Base-by-base conservation (phyloP, 2,888 invertebrate genomes). In the Prostheceraeus crozeri region DNA sequence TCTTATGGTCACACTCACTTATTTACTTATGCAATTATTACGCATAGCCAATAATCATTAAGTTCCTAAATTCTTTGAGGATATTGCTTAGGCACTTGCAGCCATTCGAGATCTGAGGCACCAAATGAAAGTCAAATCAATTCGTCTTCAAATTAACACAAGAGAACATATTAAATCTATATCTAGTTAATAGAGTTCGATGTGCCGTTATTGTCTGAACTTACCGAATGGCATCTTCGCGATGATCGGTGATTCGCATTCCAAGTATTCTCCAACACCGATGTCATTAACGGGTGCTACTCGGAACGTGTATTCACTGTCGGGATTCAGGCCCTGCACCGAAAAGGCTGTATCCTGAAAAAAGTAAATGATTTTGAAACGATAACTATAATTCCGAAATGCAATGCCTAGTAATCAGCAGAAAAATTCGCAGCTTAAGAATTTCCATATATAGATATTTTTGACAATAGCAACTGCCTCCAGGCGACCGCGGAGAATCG, bases 291-390 rank as follows among this genome's bases (percentile, higher is more conserved):
- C 89, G 2, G 98, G 98, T 81, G 89, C 88, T 8, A 98, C 86
- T 68, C 96, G 83, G 82, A 98, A 98, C 72, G 90, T 81, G 72
- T 99, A 99, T 78, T 96, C 94, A 72, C 91, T 89, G 66, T 91
- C 88, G 75, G 96, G 93, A 1, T 88, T 86, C 61, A 99, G 79
- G 0, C 96, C 96, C 76, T 93, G 93, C 0, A 94, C 90, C 52
- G 85, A 85, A 75, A 87, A 89, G 25, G 79, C 81, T 0, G 87
- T 85, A 65, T 96, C 96, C 73, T 85, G 0, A 85, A 85, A 71
- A 87, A 16, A 23, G 19, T 10, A n/a, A n/a, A n/a, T 11, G 33
- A 33, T 36, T 36, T 36, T 2, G 16, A 19, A 4, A 4, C 36
- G 21, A 36, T 36, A 16, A 36, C 19, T 6, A 4, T n/a, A 36